Base-by-base conservation (phyloP, 1,140 invertebrate genomes). In the Drosophila arawakana region DNA sequence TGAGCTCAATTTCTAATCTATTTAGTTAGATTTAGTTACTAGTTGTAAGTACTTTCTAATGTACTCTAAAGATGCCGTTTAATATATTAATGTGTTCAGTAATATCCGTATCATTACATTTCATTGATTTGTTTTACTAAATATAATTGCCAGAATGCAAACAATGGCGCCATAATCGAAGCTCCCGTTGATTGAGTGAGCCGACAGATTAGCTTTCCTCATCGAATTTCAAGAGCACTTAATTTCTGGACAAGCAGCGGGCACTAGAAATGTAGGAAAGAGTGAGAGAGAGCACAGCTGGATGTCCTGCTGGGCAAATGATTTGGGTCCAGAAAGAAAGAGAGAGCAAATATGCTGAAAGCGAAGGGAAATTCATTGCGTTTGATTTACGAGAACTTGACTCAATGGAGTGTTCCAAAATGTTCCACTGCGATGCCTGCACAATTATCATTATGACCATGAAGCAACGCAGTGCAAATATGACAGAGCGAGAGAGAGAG, bases 71-170 rank as follows among this genome's bases (percentile, higher is more conserved):
- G 54, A 8, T 10, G n/a, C 2, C 10, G 3, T 57, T 50, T 2
- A 7, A n/a, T 11, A 49, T 49, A 49, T 49, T 18, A 52, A 49
- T 54, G 71, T 41, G 44, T 44, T 47, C 39, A 59, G 37, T 61
- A 37, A 63, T 55, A 50, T 75, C 67, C 63, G 44, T 54, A 47
- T 86, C 66, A 82, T 82, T 76, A 82, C 18, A 76, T 77, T 79
- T 76, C 85, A 79, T 85, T 86, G 82, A 81, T 85, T 85, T 76
- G 83, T 73, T 79, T 81, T 67, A 50, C 65, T 60, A 62, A 86
- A 73, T 70, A 71, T 81, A 82, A 82, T 86, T 85, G 82, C 67
- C 60, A 7, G 41, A 73, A 66, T 70, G 81, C 62, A 37, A 74
- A 76, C 71, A 82, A 78, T 60, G 63, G 46, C 25, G n/a, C 11